Evolutionary conservation across 1,140 invertebrate species (phyloP), one percentile per base, ranked within the genome.

Genomic region (Dendrolimus kikuchii): DNA sequence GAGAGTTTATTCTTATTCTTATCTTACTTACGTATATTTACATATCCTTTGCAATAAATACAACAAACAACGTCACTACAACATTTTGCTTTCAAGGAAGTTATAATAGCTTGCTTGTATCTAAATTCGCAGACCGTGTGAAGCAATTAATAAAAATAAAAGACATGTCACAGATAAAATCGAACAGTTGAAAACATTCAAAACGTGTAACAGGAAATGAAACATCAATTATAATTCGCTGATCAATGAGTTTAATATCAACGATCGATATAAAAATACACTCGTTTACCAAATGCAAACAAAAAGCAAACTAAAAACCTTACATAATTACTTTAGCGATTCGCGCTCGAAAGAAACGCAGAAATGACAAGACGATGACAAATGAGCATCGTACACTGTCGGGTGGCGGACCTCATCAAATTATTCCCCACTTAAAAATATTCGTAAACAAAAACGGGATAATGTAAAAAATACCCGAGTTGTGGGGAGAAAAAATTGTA

Each of bases 321-420:
- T 75, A 72, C 65, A 80, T 86, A 86, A 86, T 86, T 86, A 86
- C 83, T 82, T 77, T 76, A 77, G 71, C 71, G 71, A 83, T 86
- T 77, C 81, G 70, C 77, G 74, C 68, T 74, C 71, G 68, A 83
- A 86, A 85, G 81, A 86, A 85, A 82, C 74, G 74, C 78, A 82
- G 77, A 82, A 86, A 85, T 83, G 83, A 85, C 83, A 86, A 86
- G 83, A 86, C 80, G 81, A 86, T 86, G 83, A 86, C 83, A 86
- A 86, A 86, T 86, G 83, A 86, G 81, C 77, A 69, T 60, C 69
- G 76, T 64, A 72, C 77, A 65, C 77, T 76, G 81, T 74, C 83
- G 83, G 83, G 83, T 84, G 81, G 83, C 78, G 75, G 77, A 83
- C 83, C 83, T 86, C 83, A 86, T 86, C 81, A 84, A 86, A 84